Evolutionary conservation across 2,888 invertebrate species (phyloP).

Genomic region (Phasia obesa): DNA sequence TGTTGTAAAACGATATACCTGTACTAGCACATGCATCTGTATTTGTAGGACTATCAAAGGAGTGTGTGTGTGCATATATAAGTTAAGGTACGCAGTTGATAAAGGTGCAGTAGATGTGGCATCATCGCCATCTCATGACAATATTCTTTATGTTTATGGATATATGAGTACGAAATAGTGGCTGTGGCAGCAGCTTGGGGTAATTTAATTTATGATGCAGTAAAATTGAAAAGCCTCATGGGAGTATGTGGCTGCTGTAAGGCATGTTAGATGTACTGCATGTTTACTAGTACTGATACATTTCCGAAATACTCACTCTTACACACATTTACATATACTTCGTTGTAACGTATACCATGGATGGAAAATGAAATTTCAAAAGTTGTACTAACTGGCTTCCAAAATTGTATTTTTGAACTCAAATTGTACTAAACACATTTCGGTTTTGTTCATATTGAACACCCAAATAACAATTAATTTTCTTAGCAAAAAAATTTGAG

Average conservation of each 20-base stretch:
- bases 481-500: too few relatives aligned
- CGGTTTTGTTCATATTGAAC: too few relatives aligned
- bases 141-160: constrained; percentile 54
- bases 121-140: constrained; percentile 69
- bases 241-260: constrained; percentile 70
- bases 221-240: constrained; percentile 74
- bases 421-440: too few relatives aligned
- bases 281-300: constrained; percentile 34
- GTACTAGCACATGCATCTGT: constrained; percentile 19
- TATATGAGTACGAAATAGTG: constrained; percentile 55
- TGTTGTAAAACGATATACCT: constrained; percentile 58
- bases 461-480: too few relatives aligned
- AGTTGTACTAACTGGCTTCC: too few relatives aligned
- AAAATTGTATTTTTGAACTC: too few relatives aligned
- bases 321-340: too few relatives aligned
- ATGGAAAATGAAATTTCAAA: too few relatives aligned
- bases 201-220: constrained; percentile 76
- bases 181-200: constrained; percentile 71
- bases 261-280: constrained; percentile 62
- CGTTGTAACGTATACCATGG: too few relatives aligned
- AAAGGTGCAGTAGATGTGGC: constrained; percentile 64
- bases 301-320: constrained; percentile 16
- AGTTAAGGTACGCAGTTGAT: constrained; percentile 66
- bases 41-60: constrained; percentile 3
- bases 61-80: neutral